Evolutionary conservation across 2,888 invertebrate genomes (phyloP).

Genomic region (Hypena proboscidalis): DNA sequence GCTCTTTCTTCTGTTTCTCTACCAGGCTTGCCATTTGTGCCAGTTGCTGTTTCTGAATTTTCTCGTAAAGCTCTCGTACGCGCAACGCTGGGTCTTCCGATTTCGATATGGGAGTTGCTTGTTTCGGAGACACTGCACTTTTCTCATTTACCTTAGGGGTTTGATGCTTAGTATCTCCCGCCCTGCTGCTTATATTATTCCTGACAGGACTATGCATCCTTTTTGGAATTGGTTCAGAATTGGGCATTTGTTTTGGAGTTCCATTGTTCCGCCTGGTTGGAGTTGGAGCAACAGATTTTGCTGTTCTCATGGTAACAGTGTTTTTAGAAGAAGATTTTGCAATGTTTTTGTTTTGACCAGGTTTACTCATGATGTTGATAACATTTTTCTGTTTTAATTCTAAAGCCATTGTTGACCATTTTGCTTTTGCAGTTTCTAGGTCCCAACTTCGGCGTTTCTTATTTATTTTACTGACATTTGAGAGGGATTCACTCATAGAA

Average conservation of each 20-base stretch:
- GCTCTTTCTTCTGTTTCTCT: constrained; percentile 87
- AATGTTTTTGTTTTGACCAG: constrained; percentile 25
- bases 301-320: constrained; percentile 41
- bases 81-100: constrained; percentile 67
- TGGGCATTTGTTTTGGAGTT: constrained; percentile 46
- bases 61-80: constrained; percentile 75
- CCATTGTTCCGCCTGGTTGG: constrained; percentile 44
- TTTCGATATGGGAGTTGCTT: constrained; percentile 45
- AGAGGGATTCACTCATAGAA: constrained; percentile 80
- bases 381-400: constrained; percentile 63
- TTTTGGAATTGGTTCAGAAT: constrained; percentile 57
- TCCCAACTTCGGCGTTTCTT: constrained; percentile 81
- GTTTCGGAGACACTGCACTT: constrained; percentile 17
- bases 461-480: constrained; percentile 59
- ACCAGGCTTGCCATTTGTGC: constrained; percentile 86
- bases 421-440: constrained; percentile 75
- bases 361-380: constrained; percentile 20
- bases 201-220: constrained; percentile 58
- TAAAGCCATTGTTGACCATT: constrained; percentile 81
- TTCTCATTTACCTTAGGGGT: constrained; percentile 24
- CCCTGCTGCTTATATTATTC: constrained; percentile 34
- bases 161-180: constrained; percentile 41
- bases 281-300: constrained; percentile 50
- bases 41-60: constrained; percentile 87
- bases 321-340: constrained; percentile 42